Evolutionary conservation across 2,888 invertebrate species (phyloP).

Genomic region (Drosophila algonquin): DNA sequence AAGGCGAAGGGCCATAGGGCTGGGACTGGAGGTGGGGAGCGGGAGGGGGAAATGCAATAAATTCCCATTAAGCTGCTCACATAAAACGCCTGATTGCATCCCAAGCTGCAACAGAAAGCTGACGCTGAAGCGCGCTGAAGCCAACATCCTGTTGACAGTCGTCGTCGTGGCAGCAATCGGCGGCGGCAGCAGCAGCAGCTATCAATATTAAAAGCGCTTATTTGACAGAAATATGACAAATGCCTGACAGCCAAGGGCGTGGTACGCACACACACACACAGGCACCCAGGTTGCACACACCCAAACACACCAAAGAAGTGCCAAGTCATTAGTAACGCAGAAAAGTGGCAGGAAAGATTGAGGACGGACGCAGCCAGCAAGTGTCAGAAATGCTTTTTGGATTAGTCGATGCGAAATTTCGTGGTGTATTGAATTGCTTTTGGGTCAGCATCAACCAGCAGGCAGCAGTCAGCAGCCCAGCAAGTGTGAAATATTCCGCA

Average conservation of each 20-base stretch:
- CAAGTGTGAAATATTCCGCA: constrained; percentile 59
- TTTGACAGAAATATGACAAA: constrained; percentile 80
- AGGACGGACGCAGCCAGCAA: constrained; percentile 44
- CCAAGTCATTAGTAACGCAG: constrained; percentile 77
- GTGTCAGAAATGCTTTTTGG: constrained; percentile 77
- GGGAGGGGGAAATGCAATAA: constrained; percentile 63
- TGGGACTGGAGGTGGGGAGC: too few species aligned
- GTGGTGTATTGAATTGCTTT: constrained; percentile 59
- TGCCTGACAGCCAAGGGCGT: constrained; percentile 74
- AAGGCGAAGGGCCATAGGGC: constrained; percentile 27
- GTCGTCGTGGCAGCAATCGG: constrained; percentile 26
- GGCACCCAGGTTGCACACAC: constrained; percentile 50
- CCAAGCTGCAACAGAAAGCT: constrained; percentile 48
- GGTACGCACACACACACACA: constrained; percentile 9
- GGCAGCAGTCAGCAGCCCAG: constrained; percentile 17
- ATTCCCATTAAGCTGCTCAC: constrained; percentile 77
- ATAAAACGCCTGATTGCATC: constrained; percentile 77
- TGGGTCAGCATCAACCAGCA: constrained; percentile 25
- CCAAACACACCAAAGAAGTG: constrained; percentile 56
- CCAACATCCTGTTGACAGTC: constrained; percentile 77
- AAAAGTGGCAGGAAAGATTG: not conserved
- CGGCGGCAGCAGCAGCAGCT: constrained; percentile 49
- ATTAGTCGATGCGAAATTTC: constrained; percentile 75
- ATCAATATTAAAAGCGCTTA: constrained; percentile 79
- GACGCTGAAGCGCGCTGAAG: constrained; percentile 62